Conservation (phyloP, 1,140 invertebrate species). For the Drosophila nebulosa region DNA sequence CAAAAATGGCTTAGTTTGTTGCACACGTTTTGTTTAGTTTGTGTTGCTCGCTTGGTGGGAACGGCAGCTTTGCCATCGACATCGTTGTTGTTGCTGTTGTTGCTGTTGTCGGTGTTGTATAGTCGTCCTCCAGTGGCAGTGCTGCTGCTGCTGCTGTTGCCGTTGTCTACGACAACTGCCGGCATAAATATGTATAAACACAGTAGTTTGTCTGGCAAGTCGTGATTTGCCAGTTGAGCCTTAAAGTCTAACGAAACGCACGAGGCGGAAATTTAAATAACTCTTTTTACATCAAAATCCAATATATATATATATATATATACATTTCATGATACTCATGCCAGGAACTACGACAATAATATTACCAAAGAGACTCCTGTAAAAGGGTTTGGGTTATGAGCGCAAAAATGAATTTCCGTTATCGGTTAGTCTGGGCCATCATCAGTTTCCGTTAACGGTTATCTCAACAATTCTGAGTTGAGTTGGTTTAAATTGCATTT, state of each 20-base stretch:
- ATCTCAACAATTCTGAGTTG: too few relatives aligned
- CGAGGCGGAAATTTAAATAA: conserved; percentile 55
- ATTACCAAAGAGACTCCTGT: not conserved
- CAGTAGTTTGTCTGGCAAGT: conserved; percentile 70
- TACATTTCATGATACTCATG: too few relatives aligned
- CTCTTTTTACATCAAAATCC: conserved; percentile 5
- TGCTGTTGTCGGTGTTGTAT: conserved; percentile 19
- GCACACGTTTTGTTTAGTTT: conserved; percentile 69
- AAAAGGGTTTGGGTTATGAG: not conserved
- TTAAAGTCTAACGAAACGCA: conserved; percentile 59
- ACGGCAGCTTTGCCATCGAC: conserved; percentile 31
- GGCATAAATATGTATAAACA: conserved; percentile 69
- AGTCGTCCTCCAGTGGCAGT: conserved; percentile 1
- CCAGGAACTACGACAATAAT: not conserved
- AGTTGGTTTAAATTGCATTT: too few relatives aligned
- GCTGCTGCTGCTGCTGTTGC: not conserved
- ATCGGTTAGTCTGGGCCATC: not conserved
- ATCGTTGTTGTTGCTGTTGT: conserved; percentile 10
- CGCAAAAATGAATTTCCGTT: not conserved
- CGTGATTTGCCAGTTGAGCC: conserved; percentile 73
- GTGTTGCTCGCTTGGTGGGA: conserved; percentile 48
- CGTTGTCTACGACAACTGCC: conserved; percentile 26
- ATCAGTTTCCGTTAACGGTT: too few relatives aligned
- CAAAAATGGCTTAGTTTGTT: conserved; percentile 79
- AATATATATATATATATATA: not conserved